Evolutionary conservation across 37 sponge, comb jelly and placozoan genomes (phyloP).

Genomic region (Beroe ovata): DNA sequence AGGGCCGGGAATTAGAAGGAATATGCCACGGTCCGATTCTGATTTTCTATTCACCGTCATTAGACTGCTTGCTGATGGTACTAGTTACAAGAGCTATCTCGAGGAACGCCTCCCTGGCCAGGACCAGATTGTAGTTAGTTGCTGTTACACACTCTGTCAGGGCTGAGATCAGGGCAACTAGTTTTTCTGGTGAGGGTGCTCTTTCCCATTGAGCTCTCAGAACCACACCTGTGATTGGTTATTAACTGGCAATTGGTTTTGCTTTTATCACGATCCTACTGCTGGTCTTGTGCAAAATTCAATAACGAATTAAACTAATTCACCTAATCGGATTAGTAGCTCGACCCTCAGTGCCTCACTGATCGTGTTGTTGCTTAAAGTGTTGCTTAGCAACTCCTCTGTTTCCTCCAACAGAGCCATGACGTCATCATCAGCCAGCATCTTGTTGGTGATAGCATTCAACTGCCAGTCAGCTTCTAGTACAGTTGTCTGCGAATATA

Average conservation of each 20-base stretch:
- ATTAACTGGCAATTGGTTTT: not conserved
- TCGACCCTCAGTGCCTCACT: not conserved
- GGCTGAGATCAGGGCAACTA: not conserved
- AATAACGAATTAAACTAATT: not conserved
- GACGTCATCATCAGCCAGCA: not conserved
- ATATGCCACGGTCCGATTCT: not conserved
- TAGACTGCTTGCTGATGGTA: not conserved
- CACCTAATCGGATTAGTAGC: slow-evolving; percentile 34
- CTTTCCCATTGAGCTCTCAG: slow-evolving; percentile 29
- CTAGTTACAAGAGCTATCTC: slow-evolving; percentile 48
- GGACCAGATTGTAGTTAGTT: not conserved
- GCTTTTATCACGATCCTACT: not conserved
- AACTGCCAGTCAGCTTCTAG: slow-evolving; percentile 24
- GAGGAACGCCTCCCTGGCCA: slow-evolving; percentile 31
- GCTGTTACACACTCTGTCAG: slow-evolving; percentile 16
- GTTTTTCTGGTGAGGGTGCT: not conserved
- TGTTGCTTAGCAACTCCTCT: not conserved
- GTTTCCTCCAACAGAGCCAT: not conserved
- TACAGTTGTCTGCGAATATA: too few species aligned
- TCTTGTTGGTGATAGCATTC: not conserved
- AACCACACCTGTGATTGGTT: slow-evolving; percentile 26
- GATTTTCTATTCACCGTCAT: not conserved
- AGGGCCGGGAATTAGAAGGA: too few species aligned
- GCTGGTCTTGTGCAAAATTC: not conserved
- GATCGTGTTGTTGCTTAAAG: slow-evolving; percentile 1